A percentile compares a stretch with the other conserved stretches of the same genome.
Evolutionary conservation across 1,140 invertebrate species (phyloP).

Genomic region (Conopomorpha cramerella): DNA sequence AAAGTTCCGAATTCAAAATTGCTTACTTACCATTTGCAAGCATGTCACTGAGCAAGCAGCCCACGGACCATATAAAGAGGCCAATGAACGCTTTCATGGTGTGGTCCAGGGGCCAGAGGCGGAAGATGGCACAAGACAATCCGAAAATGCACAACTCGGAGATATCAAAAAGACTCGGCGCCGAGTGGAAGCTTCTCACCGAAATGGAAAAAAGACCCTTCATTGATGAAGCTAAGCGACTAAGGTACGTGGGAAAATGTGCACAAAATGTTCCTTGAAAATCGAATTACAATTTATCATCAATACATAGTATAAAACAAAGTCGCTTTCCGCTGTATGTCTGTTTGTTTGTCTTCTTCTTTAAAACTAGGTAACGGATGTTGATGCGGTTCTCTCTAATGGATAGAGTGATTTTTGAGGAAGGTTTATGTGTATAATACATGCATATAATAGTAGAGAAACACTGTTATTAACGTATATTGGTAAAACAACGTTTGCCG

Average conservation of each 20-base stretch:
- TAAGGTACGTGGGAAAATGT: conserved; percentile 87
- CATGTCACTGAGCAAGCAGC: conserved; percentile 44
- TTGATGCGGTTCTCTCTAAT: no score
- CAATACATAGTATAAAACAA: no score
- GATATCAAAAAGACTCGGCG: conserved; percentile 88
- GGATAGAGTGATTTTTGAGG: no score
- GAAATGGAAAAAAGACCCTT: conserved; percentile 92
- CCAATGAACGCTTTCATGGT: conserved; percentile 96
- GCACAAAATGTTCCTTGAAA: no score
- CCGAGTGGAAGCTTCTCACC: conserved; percentile 87
- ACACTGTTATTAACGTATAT: no score
- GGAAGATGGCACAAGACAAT: conserved; percentile 97
- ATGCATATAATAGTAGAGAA: no score
- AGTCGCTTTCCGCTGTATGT: no score
- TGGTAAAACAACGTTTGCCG: no score
- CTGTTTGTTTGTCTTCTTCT: no score
- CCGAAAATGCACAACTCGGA: conserved; percentile 98
- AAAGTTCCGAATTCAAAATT: conserved; percentile 3
- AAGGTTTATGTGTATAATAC: no score
- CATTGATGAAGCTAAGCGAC: conserved; percentile 94
- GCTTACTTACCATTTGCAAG: conserved; percentile 11
- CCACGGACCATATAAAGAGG: conserved; percentile 80
- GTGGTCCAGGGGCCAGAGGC: conserved; percentile 85
- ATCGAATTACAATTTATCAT: no score
- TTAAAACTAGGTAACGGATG: no score